Conservation (phyloP, 2,888 invertebrate species). For the Muscina levida region DNA sequence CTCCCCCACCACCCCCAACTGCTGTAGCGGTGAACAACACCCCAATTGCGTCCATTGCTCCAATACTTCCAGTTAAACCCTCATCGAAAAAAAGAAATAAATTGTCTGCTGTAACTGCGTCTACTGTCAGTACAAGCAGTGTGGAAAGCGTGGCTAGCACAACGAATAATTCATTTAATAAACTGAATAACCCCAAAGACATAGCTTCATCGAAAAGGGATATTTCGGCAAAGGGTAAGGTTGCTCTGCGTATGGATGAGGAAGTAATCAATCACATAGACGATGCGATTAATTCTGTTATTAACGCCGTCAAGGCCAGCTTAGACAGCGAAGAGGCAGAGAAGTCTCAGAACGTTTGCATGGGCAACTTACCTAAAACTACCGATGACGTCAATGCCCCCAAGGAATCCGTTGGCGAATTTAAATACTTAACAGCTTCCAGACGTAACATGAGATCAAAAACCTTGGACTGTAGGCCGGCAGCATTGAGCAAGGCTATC, state of each 20-base stretch:
- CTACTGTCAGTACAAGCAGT: constrained; percentile 11
- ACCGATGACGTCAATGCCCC: constrained; percentile 49
- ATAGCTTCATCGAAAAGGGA: constrained; percentile 55
- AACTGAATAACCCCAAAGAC: constrained; percentile 55
- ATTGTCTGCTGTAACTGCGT: background rate
- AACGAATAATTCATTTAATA: constrained; percentile 26
- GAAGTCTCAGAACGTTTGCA: constrained; percentile 37
- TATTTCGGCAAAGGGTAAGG: constrained; percentile 65
- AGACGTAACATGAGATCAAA: constrained; percentile 74
- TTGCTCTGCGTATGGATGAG: constrained; percentile 73
- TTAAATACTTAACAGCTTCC: constrained; percentile 68
- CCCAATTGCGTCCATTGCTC: background rate
- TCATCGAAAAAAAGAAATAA: constrained; percentile 62
- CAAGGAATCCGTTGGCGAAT: constrained; percentile 50
- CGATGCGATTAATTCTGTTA: constrained; percentile 76
- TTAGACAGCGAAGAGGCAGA: constrained; percentile 69
- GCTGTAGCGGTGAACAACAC: constrained; percentile 17
- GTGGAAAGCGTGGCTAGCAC: background rate
- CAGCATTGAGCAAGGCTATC: constrained; percentile 47
- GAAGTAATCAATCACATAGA: constrained; percentile 76
- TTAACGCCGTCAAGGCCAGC: constrained; percentile 74
- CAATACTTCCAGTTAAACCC: constrained; percentile 8
- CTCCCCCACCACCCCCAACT: background rate
- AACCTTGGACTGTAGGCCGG: constrained; percentile 72
- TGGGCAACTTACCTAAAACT: constrained; percentile 30